Conservation (phyloP, 1,140 invertebrate genomes). For the Drosophila rufa region DNA sequence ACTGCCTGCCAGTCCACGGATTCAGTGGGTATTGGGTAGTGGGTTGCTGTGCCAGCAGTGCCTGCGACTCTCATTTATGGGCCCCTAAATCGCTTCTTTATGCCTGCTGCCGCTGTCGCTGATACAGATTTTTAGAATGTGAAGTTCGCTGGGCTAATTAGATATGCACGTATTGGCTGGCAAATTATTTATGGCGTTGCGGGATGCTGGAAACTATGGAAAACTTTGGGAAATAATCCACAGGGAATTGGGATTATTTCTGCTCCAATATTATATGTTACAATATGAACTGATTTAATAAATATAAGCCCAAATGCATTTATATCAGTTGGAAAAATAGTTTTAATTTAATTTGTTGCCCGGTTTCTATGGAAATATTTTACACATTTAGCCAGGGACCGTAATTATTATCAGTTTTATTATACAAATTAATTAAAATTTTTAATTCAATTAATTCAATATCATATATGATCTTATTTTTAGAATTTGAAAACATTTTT, state of each 20-base stretch:
- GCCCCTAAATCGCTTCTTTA: slow-evolving; percentile 70
- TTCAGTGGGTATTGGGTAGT: slow-evolving; percentile 14
- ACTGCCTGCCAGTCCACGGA: slow-evolving; percentile 6
- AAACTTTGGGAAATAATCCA: not conserved
- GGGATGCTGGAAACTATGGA: not conserved
- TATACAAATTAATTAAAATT: too few relatives aligned
- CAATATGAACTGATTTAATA: too few relatives aligned
- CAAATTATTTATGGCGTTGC: slow-evolving; percentile 29
- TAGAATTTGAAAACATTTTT: too few relatives aligned
- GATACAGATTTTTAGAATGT: slow-evolving; percentile 62
- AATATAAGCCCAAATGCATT: too few relatives aligned
- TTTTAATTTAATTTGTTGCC: too few relatives aligned
- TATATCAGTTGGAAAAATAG: too few relatives aligned
- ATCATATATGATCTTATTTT: too few relatives aligned
- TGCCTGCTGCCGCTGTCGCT: slow-evolving; percentile 39
- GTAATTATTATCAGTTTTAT: too few relatives aligned
- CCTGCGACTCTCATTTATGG: slow-evolving; percentile 55
- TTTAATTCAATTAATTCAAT: too few relatives aligned
- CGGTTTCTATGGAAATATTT: too few relatives aligned
- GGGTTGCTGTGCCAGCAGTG: slow-evolving; percentile 10
- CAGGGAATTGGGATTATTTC: not conserved
- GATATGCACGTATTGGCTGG: slow-evolving; percentile 66
- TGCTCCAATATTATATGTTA: too few relatives aligned
- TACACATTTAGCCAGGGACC: too few relatives aligned
- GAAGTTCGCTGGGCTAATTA: slow-evolving; percentile 61